Base-by-base conservation (phyloP, 2,888 invertebrate species). In the Lydus trimaculatus region DNA sequence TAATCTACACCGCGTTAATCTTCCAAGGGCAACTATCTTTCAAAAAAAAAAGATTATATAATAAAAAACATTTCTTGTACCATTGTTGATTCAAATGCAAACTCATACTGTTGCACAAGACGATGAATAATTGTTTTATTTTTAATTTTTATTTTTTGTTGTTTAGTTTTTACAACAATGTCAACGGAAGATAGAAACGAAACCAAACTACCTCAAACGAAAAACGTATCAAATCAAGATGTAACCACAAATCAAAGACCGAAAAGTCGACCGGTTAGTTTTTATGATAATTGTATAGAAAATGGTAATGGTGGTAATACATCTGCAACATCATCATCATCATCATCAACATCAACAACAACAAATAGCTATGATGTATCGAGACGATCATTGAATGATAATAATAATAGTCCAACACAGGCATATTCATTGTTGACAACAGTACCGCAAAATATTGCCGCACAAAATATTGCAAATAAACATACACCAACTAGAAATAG, bases 401-500 rank as follows among this genome's bases (percentile, higher is more conserved):
- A 52, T 1, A 17, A 43, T 52, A 48, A 64, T 25, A 82, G 73
- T 66, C 88, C 88, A 13, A 87, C 88, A 52, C 88, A 88, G 82
- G 86, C 87, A 62, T 85, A 86, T 78, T 86, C 86, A 78, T 78
- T 89, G 78, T 86, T 86, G 75, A 91, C 91, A 39, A 91, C 91
- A 7, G 91, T 91, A 70, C 91, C 91, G 64, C 91, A 91, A 82
- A 91, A 91, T 83, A 88, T 91, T 75, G 89, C 89, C 64, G 88
- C 88, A 28, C 86, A 86, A 73, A 89, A 88, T 82, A 88, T 91
- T 73, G 89, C 90, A 52, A 90, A 89, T 62, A 86, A 90, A 71
- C 91, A 91, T 81, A 89, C 90, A 20, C 91, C 91, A 61, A 91
- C 91, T 28, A 87, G 91, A 78, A 90, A 89, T 81, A 91, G 91